phyloP scores from a whole-genome alignment of 2,888 invertebrate species.

The Caenorhabditis wallacei region DNA sequence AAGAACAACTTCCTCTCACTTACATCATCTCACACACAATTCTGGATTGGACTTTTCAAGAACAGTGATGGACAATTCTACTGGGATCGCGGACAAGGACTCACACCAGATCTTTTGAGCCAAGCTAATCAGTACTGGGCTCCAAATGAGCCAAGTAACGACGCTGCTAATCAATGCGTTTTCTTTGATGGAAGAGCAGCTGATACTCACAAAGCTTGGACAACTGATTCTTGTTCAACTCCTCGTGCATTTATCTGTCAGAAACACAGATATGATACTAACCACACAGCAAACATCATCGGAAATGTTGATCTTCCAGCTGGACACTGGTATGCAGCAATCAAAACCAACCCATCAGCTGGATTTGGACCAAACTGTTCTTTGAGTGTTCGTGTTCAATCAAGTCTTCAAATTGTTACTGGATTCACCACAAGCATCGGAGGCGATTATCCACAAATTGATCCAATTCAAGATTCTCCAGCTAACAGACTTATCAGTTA shows the following conservation, averaged over 20 bases:
- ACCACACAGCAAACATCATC: conserved; percentile 66
- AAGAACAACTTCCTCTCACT: conserved; percentile 69
- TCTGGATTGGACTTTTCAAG: conserved; percentile 72
- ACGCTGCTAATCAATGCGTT: conserved; percentile 65
- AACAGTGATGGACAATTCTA: conserved; percentile 49
- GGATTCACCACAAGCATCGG: conserved; percentile 69
- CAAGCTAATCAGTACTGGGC: conserved; percentile 65
- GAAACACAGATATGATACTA: conserved; percentile 72
- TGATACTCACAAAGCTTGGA: conserved; percentile 53
- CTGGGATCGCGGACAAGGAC: conserved; percentile 69
- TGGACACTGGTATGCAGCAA: conserved; percentile 70
- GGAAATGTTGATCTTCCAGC: conserved; percentile 72
- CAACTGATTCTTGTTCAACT: conserved; percentile 65
- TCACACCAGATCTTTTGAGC: conserved; percentile 41
- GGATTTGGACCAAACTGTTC: conserved; percentile 32
- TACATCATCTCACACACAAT: conserved; percentile 48
- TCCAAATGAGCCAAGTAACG: conserved; percentile 52
- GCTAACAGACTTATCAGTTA: conserved; percentile 72
- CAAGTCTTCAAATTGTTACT: conserved; percentile 69
- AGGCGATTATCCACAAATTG: conserved; percentile 65
- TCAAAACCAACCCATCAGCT: conserved; percentile 55
- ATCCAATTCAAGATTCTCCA: conserved; percentile 66
- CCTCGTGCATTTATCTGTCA: conserved; percentile 73
- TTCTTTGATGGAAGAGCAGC: conserved; percentile 55
- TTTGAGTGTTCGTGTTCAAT: conserved; percentile 71